phyloP scores from a whole-genome alignment of 2,888 invertebrate species.

The Callinectes sapidus region DNA sequence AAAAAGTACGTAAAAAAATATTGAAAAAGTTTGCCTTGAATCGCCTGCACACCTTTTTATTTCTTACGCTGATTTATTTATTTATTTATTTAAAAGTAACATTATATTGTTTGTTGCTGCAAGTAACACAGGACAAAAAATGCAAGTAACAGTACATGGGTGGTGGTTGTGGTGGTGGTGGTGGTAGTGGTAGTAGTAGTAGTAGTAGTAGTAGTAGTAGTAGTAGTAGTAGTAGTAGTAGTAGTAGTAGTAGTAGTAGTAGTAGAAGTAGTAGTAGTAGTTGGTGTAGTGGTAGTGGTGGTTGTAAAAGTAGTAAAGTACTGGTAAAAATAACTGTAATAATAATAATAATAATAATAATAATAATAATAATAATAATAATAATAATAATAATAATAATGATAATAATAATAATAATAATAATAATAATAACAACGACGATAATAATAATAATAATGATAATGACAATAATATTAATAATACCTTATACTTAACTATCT shows the following conservation, averaged over 20 bases:
- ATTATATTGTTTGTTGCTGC: not conserved
- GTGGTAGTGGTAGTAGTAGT: not conserved
- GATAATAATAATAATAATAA: not conserved
- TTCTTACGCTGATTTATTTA: no score
- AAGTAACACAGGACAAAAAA: not conserved
- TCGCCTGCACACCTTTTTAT: not conserved
- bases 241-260: not conserved
- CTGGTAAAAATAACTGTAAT: not conserved
- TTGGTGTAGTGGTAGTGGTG: not conserved
- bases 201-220: no score
- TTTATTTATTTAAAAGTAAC: not conserved
- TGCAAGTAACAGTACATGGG: not conserved
- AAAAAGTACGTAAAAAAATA: conserved; percentile 30
- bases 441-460: conserved; percentile 24
- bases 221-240: no score
- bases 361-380: conserved; percentile 33
- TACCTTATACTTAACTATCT: conserved; percentile 5
- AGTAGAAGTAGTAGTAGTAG: not conserved
- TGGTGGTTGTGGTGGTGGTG: no score
- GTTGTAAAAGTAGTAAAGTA: not conserved
- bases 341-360: conserved; percentile 27
- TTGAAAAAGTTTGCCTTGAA: not conserved
- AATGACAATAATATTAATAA: conserved; percentile 19
- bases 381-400: conserved; percentile 30
- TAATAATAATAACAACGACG: conserved; percentile 16